A percentile compares a stretch with the other conserved stretches of the same genome.
phyloP scores from a whole-genome alignment of 2,888 invertebrate species.

The Alsophila aescularia region DNA sequence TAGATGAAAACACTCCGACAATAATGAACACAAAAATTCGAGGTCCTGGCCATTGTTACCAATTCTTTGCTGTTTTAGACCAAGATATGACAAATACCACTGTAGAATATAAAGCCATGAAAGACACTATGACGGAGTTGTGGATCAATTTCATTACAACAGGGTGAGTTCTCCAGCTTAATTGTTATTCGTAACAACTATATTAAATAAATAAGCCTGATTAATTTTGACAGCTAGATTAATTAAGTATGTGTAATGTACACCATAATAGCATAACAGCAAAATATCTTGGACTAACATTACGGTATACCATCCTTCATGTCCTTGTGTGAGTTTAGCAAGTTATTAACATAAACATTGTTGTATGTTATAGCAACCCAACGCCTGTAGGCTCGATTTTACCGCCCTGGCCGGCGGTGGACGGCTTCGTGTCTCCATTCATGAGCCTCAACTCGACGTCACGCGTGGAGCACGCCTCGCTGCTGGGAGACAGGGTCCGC shows the following conservation, averaged over 20 bases:
- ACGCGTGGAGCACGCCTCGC: neutral
- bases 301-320: neutral
- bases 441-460: slow-evolving; percentile 33
- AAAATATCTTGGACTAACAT: neutral
- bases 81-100: neutral
- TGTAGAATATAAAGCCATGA: slow-evolving; percentile 6
- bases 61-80: neutral
- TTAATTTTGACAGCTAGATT: neutral
- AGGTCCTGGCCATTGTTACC: slow-evolving; percentile 5
- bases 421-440: neutral
- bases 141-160: slow-evolving; percentile 19
- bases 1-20: slow-evolving; percentile 5
- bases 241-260: neutral
- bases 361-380: neutral
- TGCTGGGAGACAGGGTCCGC: slow-evolving; percentile 20
- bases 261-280: too few species aligned
- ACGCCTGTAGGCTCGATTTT: neutral
- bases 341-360: neutral
- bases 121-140: neutral
- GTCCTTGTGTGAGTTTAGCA: neutral
- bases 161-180: slow-evolving; percentile 2
- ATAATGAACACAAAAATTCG: slow-evolving; percentile 2
- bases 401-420: neutral
- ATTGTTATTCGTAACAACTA: neutral
- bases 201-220: neutral